Conservation (phyloP, 1,140 invertebrate genomes). For the fruit fly (Drosophila melanogaster) region Release_6_plus_ISO1_MT NT_037436.4:16835501-16836000, state of each 20-base stretch:
- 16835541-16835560: slow-evolving; percentile 4
- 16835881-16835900: slow-evolving; percentile 34
- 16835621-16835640: slow-evolving; percentile 39
- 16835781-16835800: slow-evolving; percentile 47
- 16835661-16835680: slow-evolving; percentile 31
- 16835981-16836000: neutral
- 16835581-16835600: slow-evolving; percentile 23
- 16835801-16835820: slow-evolving; percentile 25
- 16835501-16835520: slow-evolving; percentile 72
- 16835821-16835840: slow-evolving; percentile 74
- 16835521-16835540: slow-evolving; percentile 9
- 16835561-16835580: neutral
- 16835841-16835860: slow-evolving; percentile 61
- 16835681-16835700: slow-evolving; percentile 1
- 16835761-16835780: no score
- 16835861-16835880: slow-evolving; percentile 51
- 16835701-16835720: slow-evolving; percentile 37
- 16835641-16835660: slow-evolving; percentile 39
- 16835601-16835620: slow-evolving; percentile 56
- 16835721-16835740: slow-evolving; percentile 43
- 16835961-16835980: no score
- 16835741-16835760: slow-evolving; percentile 33
- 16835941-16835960: slow-evolving; percentile 20
- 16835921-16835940: slow-evolving; percentile 13
- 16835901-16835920: slow-evolving; percentile 43